A percentile compares a stretch with the other conserved stretches of the same genome.
These are phyloP conservation scores for Eupithecia abbreviata DNA, from an alignment of 2,888 invertebrate species.

Conservation along the genomic window DNA sequence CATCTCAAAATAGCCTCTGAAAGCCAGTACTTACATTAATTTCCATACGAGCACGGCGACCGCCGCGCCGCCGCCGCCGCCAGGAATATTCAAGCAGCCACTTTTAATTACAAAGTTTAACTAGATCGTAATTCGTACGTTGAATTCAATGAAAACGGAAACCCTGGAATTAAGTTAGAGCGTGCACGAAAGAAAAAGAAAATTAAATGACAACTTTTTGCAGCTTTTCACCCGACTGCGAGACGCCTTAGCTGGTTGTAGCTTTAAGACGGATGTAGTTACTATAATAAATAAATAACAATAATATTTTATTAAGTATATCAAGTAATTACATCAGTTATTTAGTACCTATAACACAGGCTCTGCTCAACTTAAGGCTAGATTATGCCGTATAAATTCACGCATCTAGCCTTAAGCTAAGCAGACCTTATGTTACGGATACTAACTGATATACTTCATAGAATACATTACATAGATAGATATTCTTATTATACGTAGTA, in stretches of 20 bases:
- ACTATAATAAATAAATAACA: no score
- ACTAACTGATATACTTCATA: no score
- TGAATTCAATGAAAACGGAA: constrained; percentile 7
- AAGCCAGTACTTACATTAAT: background rate
- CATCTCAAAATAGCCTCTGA: background rate
- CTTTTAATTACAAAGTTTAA: constrained; percentile 8
- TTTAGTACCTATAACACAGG: no score
- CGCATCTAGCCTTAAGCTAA: no score
- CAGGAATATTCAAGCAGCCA: constrained; percentile 5
- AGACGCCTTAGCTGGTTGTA: background rate
- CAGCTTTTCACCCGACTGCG: background rate
- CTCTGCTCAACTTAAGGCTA: no score
- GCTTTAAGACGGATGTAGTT: no score
- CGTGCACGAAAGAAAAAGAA: background rate
- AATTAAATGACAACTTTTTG: background rate
- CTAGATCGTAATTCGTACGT: constrained; percentile 3
- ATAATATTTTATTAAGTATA: no score
- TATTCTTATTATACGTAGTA: no score
- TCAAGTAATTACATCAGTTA: no score
- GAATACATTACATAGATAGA: no score
- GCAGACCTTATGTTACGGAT: no score
- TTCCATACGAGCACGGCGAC: background rate
- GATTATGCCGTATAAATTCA: no score
- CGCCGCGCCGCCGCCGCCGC: background rate
- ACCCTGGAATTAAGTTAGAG: constrained; percentile 4